Evolutionary conservation across 1,140 invertebrate species (phyloP).

Genomic region (Trichogramma pretiosum): DNA sequence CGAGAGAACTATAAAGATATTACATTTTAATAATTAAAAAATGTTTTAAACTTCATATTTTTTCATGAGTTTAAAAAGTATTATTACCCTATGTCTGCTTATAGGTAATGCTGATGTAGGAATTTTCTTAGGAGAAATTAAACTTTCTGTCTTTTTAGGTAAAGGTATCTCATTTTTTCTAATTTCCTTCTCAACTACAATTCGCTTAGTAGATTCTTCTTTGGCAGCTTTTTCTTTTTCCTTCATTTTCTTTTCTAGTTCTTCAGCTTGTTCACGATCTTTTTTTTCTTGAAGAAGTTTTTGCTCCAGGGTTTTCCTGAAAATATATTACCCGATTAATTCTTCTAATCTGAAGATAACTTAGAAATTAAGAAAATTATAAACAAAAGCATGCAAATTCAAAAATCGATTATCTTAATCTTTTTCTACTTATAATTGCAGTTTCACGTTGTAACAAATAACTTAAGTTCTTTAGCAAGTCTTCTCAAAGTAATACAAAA

Average conservation of each 20-base stretch:
- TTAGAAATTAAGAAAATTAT: neutral
- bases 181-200: constrained; percentile 31
- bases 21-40: constrained; percentile 2
- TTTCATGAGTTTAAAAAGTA: neutral
- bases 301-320: constrained; percentile 30
- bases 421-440: no score
- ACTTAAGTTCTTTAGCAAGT: neutral
- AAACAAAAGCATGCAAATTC: neutral
- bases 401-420: no score
- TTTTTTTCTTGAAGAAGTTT: constrained; percentile 18
- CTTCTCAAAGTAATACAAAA: no score
- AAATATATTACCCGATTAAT: no score
- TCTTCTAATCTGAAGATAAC: no score
- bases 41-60: constrained; percentile 8
- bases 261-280: constrained; percentile 18
- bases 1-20: constrained; percentile 49
- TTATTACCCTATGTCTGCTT: constrained; percentile 36
- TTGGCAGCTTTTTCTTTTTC: constrained; percentile 23
- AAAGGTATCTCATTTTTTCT: constrained; percentile 32
- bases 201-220: constrained; percentile 31
- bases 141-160: constrained; percentile 32
- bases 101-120: constrained; percentile 32
- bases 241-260: constrained; percentile 16
- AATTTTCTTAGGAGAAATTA: constrained; percentile 40
- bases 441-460: no score